phyloP scores from a whole-genome alignment of 2,888 invertebrate species.

The Drosophila rubida region DNA sequence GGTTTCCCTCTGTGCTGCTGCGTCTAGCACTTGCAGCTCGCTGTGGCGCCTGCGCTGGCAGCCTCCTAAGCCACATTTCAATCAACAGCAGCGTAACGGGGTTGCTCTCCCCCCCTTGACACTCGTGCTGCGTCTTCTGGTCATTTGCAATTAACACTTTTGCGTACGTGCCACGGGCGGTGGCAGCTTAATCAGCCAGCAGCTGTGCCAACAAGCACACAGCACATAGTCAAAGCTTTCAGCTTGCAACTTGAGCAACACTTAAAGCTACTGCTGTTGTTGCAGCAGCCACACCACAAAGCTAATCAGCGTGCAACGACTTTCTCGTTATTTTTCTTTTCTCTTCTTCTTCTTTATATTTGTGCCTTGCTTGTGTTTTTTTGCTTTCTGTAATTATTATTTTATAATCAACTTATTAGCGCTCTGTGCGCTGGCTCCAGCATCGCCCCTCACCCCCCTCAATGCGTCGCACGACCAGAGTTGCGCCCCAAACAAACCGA shows the following conservation, averaged over 20 bases:
- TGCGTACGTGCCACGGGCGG: constrained; percentile 76
- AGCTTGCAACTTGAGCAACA: constrained; percentile 34
- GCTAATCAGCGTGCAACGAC: constrained; percentile 79
- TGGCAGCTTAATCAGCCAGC: constrained; percentile 50
- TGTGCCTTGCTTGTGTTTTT: constrained; percentile 5
- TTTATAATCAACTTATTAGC: constrained; percentile 79
- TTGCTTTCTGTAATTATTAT: constrained; percentile 70
- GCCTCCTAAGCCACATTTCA: constrained; percentile 40
- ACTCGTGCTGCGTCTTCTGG: constrained; percentile 47
- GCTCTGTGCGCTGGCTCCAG: constrained; percentile 21
- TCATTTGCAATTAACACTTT: constrained; percentile 81
- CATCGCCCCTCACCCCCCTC: neutral
- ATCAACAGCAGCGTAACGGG: constrained; percentile 49
- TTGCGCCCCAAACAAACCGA: constrained; percentile 37
- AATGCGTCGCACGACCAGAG: constrained; percentile 47
- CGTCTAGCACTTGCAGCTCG: neutral
- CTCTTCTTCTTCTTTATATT: constrained; percentile 1
- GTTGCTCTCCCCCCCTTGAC: constrained; percentile 27
- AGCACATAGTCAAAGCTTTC: constrained; percentile 25
- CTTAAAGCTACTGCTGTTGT: constrained; percentile 39
- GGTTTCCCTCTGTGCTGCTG: neutral
- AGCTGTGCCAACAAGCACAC: constrained; percentile 12
- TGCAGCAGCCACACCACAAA: constrained; percentile 60
- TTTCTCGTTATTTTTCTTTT: constrained; percentile 65
- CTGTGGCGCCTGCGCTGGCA: constrained; percentile 52